Conservation (phyloP, 2,113 vertebrate species). For the Mustelus asterias region DNA sequence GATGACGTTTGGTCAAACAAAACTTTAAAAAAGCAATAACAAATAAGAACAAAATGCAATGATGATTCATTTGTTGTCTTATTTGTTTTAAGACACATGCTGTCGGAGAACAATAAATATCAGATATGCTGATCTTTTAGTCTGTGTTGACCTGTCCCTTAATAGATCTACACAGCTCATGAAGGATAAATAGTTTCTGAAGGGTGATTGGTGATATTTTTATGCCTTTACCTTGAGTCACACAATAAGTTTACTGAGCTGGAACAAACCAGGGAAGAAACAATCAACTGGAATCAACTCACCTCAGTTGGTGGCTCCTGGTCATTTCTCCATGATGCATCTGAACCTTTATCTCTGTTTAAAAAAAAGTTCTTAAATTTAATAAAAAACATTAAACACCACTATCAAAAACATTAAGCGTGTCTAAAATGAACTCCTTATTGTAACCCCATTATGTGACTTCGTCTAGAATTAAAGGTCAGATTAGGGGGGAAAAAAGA, state of each 20-base stretch:
- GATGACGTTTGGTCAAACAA: background rate
- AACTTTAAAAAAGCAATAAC: background rate
- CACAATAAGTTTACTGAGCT: background rate
- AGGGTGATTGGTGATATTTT: background rate
- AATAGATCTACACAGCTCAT: background rate
- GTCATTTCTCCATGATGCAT: slow-evolving; percentile 95
- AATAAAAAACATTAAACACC: background rate
- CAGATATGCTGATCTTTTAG: background rate
- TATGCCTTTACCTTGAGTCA: background rate
- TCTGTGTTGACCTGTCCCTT: background rate
- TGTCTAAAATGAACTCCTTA: background rate
- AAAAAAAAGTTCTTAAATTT: background rate
- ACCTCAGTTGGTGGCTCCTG: slow-evolving; percentile 88
- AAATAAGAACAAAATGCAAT: background rate
- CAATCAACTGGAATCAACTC: slow-evolving; percentile 41
- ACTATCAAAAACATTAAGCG: background rate
- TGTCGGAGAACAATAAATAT: background rate
- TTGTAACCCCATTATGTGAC: background rate
- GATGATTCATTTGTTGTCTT: background rate
- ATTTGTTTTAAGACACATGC: background rate
- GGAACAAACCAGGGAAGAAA: slow-evolving; percentile 8
- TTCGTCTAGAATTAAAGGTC: background rate
- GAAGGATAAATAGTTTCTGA: background rate
- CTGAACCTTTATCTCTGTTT: slow-evolving; percentile 76
- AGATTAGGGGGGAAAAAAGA: too few species aligned